phyloP scores from a whole-genome alignment of 2,888 invertebrate species.

The Cynaeus angustus region DNA sequence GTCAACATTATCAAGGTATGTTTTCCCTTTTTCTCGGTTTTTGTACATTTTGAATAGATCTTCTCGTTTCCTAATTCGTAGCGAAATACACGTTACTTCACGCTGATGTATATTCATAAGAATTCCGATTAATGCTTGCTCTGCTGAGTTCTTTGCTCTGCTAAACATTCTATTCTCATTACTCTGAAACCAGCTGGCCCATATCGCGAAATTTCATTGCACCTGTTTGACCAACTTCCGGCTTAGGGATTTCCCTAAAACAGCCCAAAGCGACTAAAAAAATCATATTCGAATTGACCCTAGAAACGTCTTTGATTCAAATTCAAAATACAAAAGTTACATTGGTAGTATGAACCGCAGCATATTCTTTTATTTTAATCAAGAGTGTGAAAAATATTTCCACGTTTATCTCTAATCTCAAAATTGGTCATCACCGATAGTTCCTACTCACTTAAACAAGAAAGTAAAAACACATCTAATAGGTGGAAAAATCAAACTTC shows the following conservation, averaged over 20 bases:
- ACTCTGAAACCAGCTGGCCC: conserved; percentile 47
- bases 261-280: no score
- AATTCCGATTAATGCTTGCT: conserved; percentile 51
- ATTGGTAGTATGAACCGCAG: no score
- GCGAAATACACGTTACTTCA: conserved; percentile 27
- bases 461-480: neutral
- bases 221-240: conserved; percentile 41
- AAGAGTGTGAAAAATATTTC: no score
- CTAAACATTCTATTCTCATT: conserved; percentile 53
- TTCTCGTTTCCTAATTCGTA: conserved; percentile 18
- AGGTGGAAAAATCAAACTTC: neutral
- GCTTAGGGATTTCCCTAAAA: neutral
- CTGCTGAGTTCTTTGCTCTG: conserved; percentile 56
- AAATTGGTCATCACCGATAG: no score
- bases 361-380: no score
- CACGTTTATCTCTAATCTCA: no score
- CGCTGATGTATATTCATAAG: conserved; percentile 43
- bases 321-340: no score
- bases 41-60: conserved; percentile 14
- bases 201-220: conserved; percentile 46
- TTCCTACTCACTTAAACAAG: no score
- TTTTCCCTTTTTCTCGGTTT: conserved; percentile 5
- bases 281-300: no score
- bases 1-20: conserved; percentile 23
- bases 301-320: no score